Evolutionary conservation across 2,797 vertebrate species (phyloP).

Genomic region (Liasis olivaceus): DNA sequence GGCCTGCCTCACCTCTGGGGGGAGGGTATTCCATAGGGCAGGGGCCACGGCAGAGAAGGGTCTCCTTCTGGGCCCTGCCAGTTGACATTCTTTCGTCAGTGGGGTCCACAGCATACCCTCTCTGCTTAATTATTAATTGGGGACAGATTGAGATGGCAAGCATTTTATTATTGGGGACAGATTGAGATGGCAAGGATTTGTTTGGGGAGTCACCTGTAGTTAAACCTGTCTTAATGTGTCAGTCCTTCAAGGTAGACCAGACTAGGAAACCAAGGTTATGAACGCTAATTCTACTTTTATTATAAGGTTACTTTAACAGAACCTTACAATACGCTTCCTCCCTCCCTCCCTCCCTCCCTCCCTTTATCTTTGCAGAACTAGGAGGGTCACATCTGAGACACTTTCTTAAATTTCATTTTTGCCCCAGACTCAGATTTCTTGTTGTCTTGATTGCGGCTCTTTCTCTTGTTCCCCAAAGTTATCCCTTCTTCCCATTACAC

Average conservation of each 20-base stretch:
- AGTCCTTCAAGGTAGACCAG: neutral
- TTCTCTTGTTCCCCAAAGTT: neutral
- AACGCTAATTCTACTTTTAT: neutral
- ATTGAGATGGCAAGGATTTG: neutral
- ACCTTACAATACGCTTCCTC: neutral
- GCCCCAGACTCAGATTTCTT: neutral
- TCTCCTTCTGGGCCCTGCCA: too few species aligned
- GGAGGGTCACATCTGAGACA: neutral
- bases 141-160: too few species aligned
- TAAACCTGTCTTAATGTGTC: neutral
- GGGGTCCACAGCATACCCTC: too few species aligned
- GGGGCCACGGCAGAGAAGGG: too few species aligned
- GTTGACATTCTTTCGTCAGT: too few species aligned
- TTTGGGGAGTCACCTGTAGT: neutral
- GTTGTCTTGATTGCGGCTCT: neutral
- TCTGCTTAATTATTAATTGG: too few species aligned
- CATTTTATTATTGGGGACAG: neutral
- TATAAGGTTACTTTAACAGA: neutral
- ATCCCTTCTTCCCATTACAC: neutral
- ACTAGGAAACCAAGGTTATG: neutral
- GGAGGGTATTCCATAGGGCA: too few species aligned
- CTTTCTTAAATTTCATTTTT: neutral
- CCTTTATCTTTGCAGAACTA: neutral
- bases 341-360: neutral
- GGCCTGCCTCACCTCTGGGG: too few species aligned